Base-by-base conservation (phyloP, 2,888 invertebrate species). In the Teinopalpus imperialis region DNA sequence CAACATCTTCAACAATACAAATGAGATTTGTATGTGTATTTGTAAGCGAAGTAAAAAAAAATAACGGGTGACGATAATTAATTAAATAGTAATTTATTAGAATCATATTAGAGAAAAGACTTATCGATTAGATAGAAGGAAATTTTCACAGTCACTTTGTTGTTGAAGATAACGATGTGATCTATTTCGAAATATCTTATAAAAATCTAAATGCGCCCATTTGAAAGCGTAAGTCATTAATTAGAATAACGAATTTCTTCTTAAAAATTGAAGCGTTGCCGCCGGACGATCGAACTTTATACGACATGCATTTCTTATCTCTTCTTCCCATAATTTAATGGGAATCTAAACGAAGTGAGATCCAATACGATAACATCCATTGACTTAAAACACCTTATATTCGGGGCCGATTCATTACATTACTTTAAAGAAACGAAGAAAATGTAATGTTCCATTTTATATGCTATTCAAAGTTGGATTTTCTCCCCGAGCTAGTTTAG, bases 341-440 rank as follows among this genome's bases (percentile, higher is more conserved):
- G 78, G 74, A 71, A 74, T 81, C 81, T 82, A 85, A 86, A 86
- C 77, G 81, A 81, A 77, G 68, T 64, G 74, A 86, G 86, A 87
- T 88, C 73, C 74, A 69, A 81, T 76, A 68, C 74, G 87, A 88
- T 87, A 88, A 85, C 75, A 73, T 66, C 71, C 71, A 76, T 80
- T 74, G 74, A 78, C 73, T 77, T 63, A 65, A 73, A 74, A 81
- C 76, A 79, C 72, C 74, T 80, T 63, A 75, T 70, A 69, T 66
- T 56, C 23, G 6, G 63, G 61, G 62, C 63, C 61, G 67, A 69
- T 74, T 79, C 78, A 81, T 81, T 80, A 78, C 77, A 69, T 75
- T 71, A 70, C 65, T 72, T 69, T 71, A 56, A 65, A 71, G 69
- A 75, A 74, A 68, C 69, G 69, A 67, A 66, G 65, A 41, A 69